Evolutionary conservation across 1,140 invertebrate genomes (phyloP).

Genomic region (Bombus pascuorum): DNA sequence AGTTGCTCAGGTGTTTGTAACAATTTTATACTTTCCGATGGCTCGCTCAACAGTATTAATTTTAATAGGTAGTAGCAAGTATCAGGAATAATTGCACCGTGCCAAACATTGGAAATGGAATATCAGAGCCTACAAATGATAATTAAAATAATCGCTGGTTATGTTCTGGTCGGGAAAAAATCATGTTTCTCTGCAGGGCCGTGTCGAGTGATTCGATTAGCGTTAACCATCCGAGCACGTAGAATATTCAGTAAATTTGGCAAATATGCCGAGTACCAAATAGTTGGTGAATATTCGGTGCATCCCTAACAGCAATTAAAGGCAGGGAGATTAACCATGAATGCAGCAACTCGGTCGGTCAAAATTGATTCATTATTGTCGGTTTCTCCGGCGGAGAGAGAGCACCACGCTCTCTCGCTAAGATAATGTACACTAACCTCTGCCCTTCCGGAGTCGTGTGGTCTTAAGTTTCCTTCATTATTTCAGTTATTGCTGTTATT

Average conservation of each 20-base stretch:
- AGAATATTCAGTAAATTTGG: constrained; percentile 63
- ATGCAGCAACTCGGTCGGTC: constrained; percentile 63
- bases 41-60: too few species aligned
- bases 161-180: background rate
- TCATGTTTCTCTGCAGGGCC: background rate
- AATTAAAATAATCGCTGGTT: background rate
- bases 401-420: background rate
- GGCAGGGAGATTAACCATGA: constrained; percentile 63
- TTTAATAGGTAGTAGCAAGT: background rate
- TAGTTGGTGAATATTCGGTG: constrained; percentile 67
- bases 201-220: constrained; percentile 49
- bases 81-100: too few species aligned
- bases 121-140: background rate
- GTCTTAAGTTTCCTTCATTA: constrained; percentile 42
- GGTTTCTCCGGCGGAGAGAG: constrained; percentile 41
- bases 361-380: constrained; percentile 65
- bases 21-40: too few species aligned
- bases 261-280: constrained; percentile 65
- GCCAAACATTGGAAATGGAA: background rate
- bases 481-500: constrained; percentile 15
- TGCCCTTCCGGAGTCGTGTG: constrained; percentile 9
- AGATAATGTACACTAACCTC: constrained; percentile 49
- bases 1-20: too few species aligned
- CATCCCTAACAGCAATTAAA: constrained; percentile 67
- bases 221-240: constrained; percentile 53